Percentiles rank a stretch among this genome's conserved stretches.
Conservation (phyloP, 35 echinoderm and acorn worm species). For the Anneissia japonica region DNA sequence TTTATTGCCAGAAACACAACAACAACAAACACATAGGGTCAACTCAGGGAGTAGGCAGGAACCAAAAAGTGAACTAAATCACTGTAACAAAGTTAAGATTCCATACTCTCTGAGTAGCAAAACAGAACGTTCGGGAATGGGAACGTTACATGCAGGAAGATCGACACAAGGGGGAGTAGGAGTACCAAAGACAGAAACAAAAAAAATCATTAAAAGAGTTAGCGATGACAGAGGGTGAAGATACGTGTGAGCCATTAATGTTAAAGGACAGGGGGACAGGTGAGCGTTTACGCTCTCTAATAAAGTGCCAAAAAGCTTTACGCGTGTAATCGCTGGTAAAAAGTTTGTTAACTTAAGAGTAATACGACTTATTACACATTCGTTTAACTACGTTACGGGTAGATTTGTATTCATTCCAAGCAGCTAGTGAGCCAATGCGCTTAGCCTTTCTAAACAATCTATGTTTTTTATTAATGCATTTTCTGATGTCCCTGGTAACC, state of each 20-base stretch:
- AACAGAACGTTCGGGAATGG: background rate
- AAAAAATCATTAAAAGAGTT: background rate
- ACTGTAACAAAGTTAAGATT: no score
- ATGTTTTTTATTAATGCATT: background rate
- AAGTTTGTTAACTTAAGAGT: background rate
- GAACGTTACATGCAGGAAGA: background rate
- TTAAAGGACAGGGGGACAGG: background rate
- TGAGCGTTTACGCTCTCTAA: background rate
- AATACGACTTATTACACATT: background rate
- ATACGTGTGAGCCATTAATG: background rate
- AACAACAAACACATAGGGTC: no score
- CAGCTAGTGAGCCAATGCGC: background rate
- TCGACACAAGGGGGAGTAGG: background rate
- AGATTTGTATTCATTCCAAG: background rate
- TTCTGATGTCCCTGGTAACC: background rate
- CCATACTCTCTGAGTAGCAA: no score
- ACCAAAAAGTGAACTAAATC: no score
- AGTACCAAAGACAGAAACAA: background rate
- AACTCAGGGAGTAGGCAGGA: no score
- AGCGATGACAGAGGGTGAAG: background rate
- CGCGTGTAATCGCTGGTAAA: background rate
- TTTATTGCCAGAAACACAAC: no score
- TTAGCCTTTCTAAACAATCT: background rate
- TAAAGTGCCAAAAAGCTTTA: background rate
- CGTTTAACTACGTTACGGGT: background rate